Base-by-base conservation (phyloP, 2,113 vertebrate species). In the Crotalus horridus region DNA sequence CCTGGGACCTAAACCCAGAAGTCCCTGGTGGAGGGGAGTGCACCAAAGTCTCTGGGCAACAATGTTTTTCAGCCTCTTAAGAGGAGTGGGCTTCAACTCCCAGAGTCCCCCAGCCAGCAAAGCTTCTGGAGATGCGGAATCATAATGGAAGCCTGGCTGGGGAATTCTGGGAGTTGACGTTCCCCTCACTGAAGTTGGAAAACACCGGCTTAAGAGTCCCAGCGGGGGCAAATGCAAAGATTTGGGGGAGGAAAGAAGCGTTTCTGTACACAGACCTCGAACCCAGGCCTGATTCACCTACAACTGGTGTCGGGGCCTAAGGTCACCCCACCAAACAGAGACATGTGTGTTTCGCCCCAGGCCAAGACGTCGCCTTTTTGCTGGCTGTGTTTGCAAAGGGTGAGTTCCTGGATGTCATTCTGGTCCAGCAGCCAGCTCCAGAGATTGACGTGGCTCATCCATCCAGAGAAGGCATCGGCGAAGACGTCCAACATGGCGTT, bases 301-400 rank as follows among this genome's bases (percentile, higher is more conserved):
- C 99, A 99, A 96, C 97, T 98, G 94, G 97, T 96, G 91, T 98
- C 97, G 4, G 91, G 88, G 55, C 97, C 97, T 94, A 99, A 96
- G 4, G 97, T 94, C 54, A 99, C 98, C 0, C 98, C 98, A 0
- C 98, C 98, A 0, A 96, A 96, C 6, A 98, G 95, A 43, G 96
- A 96, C 88, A 98, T 96, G 26, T 94, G 91, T 1, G 97, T 98
- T 17, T 96, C 93, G 15, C 98, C 98, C 98, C 99, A 99, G 29
- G 96, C 98, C 26, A 98, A 86, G 59, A 98, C 93, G 0, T 98
- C 98, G 15, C 98, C 98, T 94, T 89, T 90, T 17, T 8, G 39
- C 0, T 92, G 95, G 69, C 53, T 93, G 0, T 86, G 69, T 20
- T 93, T 96, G 95, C 98, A 99, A 5, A 93, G 95, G 53, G 97